Evolutionary conservation across 92 coral and sea anemone species (phyloP), one percentile per base, ranked within the genome.

Genomic region (Desmophyllum pertusum): DNA sequence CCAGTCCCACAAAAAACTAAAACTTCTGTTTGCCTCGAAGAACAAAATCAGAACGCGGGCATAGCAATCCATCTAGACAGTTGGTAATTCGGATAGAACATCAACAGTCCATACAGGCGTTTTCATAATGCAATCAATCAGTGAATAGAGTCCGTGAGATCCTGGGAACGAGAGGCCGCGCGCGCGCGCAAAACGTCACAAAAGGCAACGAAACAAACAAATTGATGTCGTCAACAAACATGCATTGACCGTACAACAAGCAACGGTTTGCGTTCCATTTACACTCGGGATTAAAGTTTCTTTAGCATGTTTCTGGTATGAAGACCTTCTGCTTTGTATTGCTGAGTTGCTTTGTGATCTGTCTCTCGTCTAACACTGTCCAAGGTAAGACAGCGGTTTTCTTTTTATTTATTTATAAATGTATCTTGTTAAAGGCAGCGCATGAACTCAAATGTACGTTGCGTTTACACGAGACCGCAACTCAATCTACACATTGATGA

Each of bases 101-200:
- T 48, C 1, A 10, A 13, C 53, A 21, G 17, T 48, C 53, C 21
- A 13, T 48, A 48, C 17, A 15, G 53, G 17, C 17, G n/a, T 43
- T 48, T 21, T 48, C 53, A 4, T 59, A 59, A 59, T 23, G 37
- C 29, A 61, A 6, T 10, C 14, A 4, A 62, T 37, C 37, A 11
- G 6, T 29, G 68, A 3, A 30, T 29, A 27, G 2, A 63, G 6
- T 5, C 39, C 37, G 61, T 37, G 43, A 52, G 21, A 13, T 50
- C 65, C 76, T 69, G 77, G 76, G 84, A n/a, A 48, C 84, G 39
- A 46, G 2, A 10, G 27, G 10, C 50, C 37, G 35, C 45, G 84
- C 84, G 83, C 84, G 83, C 63, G 84, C 76, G 40, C 52, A 2
- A 35, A 67, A 67, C 72, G 70, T 38, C 39, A 37, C 75, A 80